Evolutionary conservation across 2,888 invertebrate species (phyloP), one percentile per base, ranked within the genome.

Genomic region (Meandrusa payeni): DNA sequence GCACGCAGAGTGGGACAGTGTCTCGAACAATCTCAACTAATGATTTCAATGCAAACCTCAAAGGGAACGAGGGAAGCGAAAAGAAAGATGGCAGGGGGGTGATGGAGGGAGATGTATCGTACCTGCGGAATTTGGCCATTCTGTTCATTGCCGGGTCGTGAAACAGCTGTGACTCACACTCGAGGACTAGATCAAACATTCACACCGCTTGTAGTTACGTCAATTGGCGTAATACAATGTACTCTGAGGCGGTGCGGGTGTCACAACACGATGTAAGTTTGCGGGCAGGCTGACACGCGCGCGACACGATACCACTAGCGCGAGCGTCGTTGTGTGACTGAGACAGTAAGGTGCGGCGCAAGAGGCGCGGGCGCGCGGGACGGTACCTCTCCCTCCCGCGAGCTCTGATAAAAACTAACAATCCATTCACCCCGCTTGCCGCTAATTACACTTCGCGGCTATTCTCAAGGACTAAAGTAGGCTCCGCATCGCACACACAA

Each of bases 261-360:
- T n/a, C n/a, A n/a, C n/a, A n/a, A n/a, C n/a, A n/a, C n/a, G n/a
- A n/a, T n/a, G n/a, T n/a, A n/a, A n/a, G n/a, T 29, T 26, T 41
- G 37, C 38, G 42, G 17, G 34, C 32, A 31, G 33, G 37, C 46
- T 50, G 51, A 61, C 67, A 63, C 55, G 56, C 55, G 58, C 73
- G 74, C 78, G 57, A 4, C n/a, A n/a, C n/a, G n/a, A n/a, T n/a
- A n/a, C 59, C 64, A 72, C 80, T 72, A 76, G 80, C 75, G 75
- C 81, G 85, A 82, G 73, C 76, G 82, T 73, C 76, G 81, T 79
- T 82, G 85, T 82, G 71, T 85, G 85, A 88, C 89, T 85, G 74
- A 74, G 59, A 60, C 60, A 64, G 58, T 63, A 55, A 59, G 57
- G 64, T 51, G 59, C 61, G 61, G 59, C 57, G 64, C 52, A 52